A percentile compares a stretch with the other conserved stretches of the same genome.
Evolutionary conservation across 2,888 invertebrate species (phyloP).

Genomic region (Lamellibrachia satsuma): DNA sequence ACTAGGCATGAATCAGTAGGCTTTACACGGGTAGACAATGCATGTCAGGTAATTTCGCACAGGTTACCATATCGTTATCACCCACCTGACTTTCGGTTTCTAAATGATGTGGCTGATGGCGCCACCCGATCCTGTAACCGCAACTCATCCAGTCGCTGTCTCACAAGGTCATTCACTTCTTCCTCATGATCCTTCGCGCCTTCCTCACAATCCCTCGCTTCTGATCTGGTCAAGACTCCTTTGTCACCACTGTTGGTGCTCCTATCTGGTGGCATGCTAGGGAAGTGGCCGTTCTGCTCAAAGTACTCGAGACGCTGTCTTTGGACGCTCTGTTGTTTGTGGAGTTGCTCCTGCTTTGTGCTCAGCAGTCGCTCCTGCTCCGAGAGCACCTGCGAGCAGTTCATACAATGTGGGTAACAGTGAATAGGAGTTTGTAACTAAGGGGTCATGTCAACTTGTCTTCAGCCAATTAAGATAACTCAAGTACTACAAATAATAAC

Average conservation of each 20-base stretch:
- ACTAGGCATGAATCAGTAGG: too few species aligned
- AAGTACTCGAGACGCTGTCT: slow-evolving; percentile 1
- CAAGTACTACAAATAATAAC: too few species aligned
- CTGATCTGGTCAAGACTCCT: neutral
- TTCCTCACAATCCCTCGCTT: neutral
- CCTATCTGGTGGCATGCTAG: neutral
- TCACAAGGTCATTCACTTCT: neutral
- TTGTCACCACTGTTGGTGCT: neutral
- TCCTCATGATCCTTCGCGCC: neutral
- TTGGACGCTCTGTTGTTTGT: neutral
- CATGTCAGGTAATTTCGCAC: too few species aligned
- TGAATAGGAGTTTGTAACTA: neutral
- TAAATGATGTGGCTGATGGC: neutral
- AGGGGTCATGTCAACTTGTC: neutral
- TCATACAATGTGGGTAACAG: too few species aligned
- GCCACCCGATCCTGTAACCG: neutral
- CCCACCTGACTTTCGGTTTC: neutral
- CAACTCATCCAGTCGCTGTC: slow-evolving; percentile 4
- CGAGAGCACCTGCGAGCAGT: neutral
- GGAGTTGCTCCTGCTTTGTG: neutral
- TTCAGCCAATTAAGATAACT: too few species aligned
- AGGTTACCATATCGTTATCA: neutral
- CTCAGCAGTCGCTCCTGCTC: neutral
- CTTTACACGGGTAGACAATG: too few species aligned
- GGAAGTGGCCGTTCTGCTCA: slow-evolving; percentile 4